A percentile compares a stretch with the other conserved stretches of the same genome.
Evolutionary conservation across 2,888 invertebrate genomes (phyloP).

Genomic region (Drosophila longiperda): DNA sequence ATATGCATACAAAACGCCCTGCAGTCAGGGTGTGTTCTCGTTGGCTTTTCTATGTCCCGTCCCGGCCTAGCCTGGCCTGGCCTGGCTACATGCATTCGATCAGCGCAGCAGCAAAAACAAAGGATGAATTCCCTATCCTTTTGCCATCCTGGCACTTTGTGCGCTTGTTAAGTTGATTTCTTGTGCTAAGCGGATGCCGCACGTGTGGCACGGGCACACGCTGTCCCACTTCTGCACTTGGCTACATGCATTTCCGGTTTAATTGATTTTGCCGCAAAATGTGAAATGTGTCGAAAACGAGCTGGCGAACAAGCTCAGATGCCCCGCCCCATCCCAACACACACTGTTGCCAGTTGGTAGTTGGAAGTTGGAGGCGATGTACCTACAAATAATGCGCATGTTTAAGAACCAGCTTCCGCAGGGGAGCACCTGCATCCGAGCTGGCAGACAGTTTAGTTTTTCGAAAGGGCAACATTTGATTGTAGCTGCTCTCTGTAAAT

Average conservation of each 20-base stretch:
- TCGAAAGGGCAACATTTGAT: conserved; percentile 47
- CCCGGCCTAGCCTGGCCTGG: not conserved
- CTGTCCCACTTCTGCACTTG: conserved; percentile 30
- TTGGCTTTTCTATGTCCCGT: conserved; percentile 30
- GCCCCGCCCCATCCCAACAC: not conserved
- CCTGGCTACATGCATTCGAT: conserved; percentile 18
- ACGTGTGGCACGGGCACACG: conserved; percentile 56
- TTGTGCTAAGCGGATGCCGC: conserved; percentile 69
- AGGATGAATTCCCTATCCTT: conserved; percentile 28
- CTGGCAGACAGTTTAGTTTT: conserved; percentile 9
- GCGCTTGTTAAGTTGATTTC: conserved; percentile 71
- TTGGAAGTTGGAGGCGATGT: conserved; percentile 1
- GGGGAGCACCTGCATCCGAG: not conserved
- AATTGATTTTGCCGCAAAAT: conserved; percentile 82
- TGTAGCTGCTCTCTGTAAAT: conserved; percentile 67
- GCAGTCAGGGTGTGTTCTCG: conserved; percentile 8
- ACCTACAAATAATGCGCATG: conserved; percentile 51
- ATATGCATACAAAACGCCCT: conserved; percentile 44
- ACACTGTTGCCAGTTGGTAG: too few species aligned
- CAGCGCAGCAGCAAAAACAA: conserved; percentile 40
- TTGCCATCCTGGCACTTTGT: conserved; percentile 59
- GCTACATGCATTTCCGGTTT: conserved; percentile 79
- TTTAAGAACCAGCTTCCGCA: conserved; percentile 15
- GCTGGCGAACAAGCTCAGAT: conserved; percentile 41
- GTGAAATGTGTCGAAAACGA: conserved; percentile 77